phyloP scores from a whole-genome alignment of 2,113 vertebrate species.

The Hyperoodon ampullatus region DNA sequence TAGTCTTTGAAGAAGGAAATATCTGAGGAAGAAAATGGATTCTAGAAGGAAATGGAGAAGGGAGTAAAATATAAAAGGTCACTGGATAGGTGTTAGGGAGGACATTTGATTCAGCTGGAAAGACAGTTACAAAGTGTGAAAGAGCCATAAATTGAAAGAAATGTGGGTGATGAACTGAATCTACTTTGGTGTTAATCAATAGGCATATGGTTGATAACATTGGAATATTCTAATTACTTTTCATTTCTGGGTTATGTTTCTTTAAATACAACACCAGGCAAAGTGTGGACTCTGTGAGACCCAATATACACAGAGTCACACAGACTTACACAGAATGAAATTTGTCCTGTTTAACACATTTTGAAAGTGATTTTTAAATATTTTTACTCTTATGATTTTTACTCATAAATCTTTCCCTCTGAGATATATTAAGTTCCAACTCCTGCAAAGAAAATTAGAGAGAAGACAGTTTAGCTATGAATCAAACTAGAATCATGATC shows the following conservation, averaged over 20 bases:
- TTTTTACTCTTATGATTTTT: neutral
- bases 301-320: neutral
- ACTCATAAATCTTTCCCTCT: conserved; percentile 4
- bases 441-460: conserved; percentile 32
- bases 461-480: conserved; percentile 1
- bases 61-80: neutral
- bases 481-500: neutral
- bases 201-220: neutral
- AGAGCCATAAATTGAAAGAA: neutral
- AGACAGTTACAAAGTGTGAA: neutral
- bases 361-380: neutral
- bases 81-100: no score
- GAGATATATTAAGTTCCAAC: neutral
- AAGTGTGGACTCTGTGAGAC: neutral
- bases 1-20: neutral
- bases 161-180: neutral
- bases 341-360: neutral
- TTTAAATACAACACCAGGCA: neutral
- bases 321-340: neutral
- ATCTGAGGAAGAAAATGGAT: neutral
- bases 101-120: neutral
- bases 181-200: neutral
- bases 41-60: neutral
- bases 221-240: neutral
- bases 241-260: neutral